phyloP scores from a whole-genome alignment of 2,888 invertebrate species.

The Macrosiphum euphorbiae region DNA sequence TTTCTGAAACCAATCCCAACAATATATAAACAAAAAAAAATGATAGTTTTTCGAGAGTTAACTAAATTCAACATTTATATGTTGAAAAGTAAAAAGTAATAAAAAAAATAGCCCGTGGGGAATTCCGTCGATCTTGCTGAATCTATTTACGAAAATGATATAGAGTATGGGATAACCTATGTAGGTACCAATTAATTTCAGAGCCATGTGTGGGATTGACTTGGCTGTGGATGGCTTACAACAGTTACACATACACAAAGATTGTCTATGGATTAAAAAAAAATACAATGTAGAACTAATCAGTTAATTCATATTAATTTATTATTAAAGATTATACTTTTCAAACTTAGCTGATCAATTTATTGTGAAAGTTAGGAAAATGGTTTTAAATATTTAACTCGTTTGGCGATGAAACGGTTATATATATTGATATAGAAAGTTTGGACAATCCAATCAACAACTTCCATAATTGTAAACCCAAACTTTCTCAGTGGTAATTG shows the following conservation, averaged over 20 bases:
- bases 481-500: conserved; percentile 4
- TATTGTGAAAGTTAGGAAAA: neutral
- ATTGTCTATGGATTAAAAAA: neutral
- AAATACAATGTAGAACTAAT: neutral
- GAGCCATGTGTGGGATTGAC: too few species aligned
- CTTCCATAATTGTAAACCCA: conserved; percentile 26
- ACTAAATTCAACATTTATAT: too few species aligned
- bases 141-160: too few species aligned
- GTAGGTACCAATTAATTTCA: too few species aligned
- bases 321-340: conserved; percentile 2
- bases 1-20: too few species aligned
- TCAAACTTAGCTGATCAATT: neutral
- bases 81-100: too few species aligned
- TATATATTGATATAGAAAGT: conserved; percentile 5
- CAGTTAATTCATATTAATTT: conserved; percentile 29
- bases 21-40: too few species aligned
- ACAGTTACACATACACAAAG: neutral
- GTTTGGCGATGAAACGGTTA: neutral
- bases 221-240: neutral
- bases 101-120: too few species aligned
- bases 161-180: too few species aligned
- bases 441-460: conserved; percentile 35
- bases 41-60: too few species aligned
- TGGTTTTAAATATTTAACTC: conserved; percentile 29
- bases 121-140: too few species aligned